Conservation (phyloP, 2,888 invertebrate genomes). For the Steinernema hermaphroditum region DNA sequence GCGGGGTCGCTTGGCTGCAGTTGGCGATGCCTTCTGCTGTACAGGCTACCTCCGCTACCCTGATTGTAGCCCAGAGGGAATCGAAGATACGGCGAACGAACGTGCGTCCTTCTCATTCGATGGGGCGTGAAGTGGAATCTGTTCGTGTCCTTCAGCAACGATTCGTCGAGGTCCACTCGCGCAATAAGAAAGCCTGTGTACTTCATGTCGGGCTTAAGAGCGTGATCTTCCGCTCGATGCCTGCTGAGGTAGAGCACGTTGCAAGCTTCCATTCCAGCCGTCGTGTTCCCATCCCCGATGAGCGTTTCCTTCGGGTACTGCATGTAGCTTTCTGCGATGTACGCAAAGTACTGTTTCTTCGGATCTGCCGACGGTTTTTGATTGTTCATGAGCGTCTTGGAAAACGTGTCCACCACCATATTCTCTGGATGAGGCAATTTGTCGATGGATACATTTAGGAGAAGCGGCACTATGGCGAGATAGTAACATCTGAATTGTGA, state of each 20-base stretch:
- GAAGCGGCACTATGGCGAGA: constrained; percentile 64
- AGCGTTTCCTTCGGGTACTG: constrained; percentile 56
- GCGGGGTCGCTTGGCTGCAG: constrained; percentile 52
- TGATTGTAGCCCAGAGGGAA: not conserved
- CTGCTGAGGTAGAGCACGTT: constrained; percentile 59
- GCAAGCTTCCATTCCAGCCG: constrained; percentile 52
- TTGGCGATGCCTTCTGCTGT: constrained; percentile 39
- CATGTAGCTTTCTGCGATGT: constrained; percentile 65
- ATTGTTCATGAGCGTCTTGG: constrained; percentile 60
- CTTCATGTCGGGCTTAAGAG: constrained; percentile 53
- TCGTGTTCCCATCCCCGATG: constrained; percentile 57
- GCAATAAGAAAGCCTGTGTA: constrained; percentile 66
- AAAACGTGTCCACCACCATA: constrained; percentile 59
- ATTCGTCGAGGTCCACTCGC: constrained; percentile 60
- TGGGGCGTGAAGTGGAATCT: constrained; percentile 1
- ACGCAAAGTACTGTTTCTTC: constrained; percentile 60
- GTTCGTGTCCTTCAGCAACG: constrained; percentile 35
- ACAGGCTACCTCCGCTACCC: not conserved
- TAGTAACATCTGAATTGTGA: constrained; percentile 60
- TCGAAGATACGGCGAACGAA: not conserved
- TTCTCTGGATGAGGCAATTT: constrained; percentile 52
- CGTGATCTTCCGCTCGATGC: constrained; percentile 55
- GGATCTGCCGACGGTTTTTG: constrained; percentile 45
- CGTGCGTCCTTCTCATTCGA: constrained; percentile 5
- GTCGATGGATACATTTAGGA: constrained; percentile 56